Base-by-base conservation (phyloP, 2,113 vertebrate genomes). In the Mesitornis unicolor region DNA sequence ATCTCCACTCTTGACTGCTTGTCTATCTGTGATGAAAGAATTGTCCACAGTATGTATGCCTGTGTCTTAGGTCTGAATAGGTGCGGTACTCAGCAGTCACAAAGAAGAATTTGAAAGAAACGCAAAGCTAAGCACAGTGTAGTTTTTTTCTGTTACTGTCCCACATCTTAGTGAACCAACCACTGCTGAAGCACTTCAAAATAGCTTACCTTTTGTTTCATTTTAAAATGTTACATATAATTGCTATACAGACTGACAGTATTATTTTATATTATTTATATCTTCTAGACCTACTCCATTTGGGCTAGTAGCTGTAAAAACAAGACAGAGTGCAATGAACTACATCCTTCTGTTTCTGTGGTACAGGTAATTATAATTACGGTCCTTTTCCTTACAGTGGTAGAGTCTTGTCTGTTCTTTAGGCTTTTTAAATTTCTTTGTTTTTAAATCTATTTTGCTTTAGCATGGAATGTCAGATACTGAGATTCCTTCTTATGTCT, bases 281-380 rank as follows among this genome's bases (percentile, higher is more conserved):
- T 95, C 38, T 96, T 97, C 40, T 38, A 99, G 99, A 99, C 98
- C 4, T 99, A 99, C 80, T 99, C 99, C n/a, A 97, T 99, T 95
- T 99, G 99, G 99, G 99, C 99, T 57, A 99, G 99, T 98, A 99
- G 98, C 97, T 99, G 99, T 97, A 99, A 99, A 98, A 99, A 98
- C 97, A 99, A 99, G 98, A 98, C 98, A 0, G 98, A 99, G 81
- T 99, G 99, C 98, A 99, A 99, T 87, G 98, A 99, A 88, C 98
- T 99, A 94, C 99, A 99, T 96, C 99, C 99, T 22, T 99, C 98
- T 82, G 98, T 99, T 91, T 99, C 99, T 78, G 99, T 99, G 84
- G 98, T 99, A 16, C 99, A 99, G 99, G 99, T 99, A 99, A 92
- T 70, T 88, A 35, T 98, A 98, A 76, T 54, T 93, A 33, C 51